Base-by-base conservation (phyloP, 1,140 invertebrate species). In the Eubasilissa regina region DNA sequence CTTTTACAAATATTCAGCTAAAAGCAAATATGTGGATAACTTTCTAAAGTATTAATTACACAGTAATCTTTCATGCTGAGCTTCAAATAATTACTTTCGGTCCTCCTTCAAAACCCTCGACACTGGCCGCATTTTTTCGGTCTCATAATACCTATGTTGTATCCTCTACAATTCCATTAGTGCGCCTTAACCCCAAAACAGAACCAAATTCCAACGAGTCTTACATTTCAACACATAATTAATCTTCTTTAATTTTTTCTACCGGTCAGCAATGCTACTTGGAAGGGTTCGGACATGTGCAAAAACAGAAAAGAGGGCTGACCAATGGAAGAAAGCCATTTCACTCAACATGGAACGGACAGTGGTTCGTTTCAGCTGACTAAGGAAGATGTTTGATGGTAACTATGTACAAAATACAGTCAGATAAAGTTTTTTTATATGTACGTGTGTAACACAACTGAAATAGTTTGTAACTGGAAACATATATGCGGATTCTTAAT, bases 221-320 rank as follows among this genome's bases (percentile, higher is more conserved):
- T 73, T 35, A 55, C 35, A 44, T 35, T 74, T 74, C 43, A 19
- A 74, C 48, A 56, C 70, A 55, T 74, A 74, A 74, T 74, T 74
- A 74, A 74, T 74, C 70, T 74, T 74, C 70, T 44, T 74, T 43
- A 74, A 53, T 74, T 74, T 74, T 74, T 74, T 74, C 51, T 25
- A 11, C 25, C 25, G 70, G 51, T 74, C 70, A 74, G 70, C 70
- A 74, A 44, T 74, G 43, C 43, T 56, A 25, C 68, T 19, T 19
- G 43, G 53, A 17, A 70, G 70, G 48, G 48, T 58, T 74, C 43
- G 21, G 51, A 56, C 47, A 74, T 55, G 70, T 56, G 17, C 70
- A 74, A 74, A 74, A 74, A 74, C 70, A 7, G 43, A 17, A 15
- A 19, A 17, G 35, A 55, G 48, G 68, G 48, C 9, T 51, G 68